Conservation (phyloP, 2,797 vertebrate genomes). For the Semaprochilodus insignis region DNA sequence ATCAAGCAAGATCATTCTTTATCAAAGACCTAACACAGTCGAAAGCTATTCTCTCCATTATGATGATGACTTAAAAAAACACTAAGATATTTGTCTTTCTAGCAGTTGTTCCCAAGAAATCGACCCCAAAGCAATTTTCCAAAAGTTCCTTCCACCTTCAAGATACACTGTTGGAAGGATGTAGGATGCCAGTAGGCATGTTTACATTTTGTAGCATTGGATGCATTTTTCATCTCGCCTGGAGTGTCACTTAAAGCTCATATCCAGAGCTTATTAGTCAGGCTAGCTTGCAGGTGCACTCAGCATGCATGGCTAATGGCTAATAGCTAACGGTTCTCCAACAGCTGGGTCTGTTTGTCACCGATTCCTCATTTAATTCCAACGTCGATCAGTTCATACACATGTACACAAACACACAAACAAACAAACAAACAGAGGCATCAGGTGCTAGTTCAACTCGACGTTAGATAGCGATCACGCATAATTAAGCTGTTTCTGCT, state of each 20-base stretch:
- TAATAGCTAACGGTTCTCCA: background rate
- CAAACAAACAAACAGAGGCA: background rate
- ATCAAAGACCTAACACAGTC: too few species aligned
- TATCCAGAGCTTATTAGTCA: background rate
- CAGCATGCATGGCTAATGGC: conserved; percentile 12
- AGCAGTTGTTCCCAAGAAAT: too few species aligned
- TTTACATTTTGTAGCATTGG: background rate
- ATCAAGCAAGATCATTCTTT: too few species aligned
- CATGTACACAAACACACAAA: background rate
- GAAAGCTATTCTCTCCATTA: too few species aligned
- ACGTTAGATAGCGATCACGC: conserved; percentile 2
- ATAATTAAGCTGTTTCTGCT: conserved; percentile 45
- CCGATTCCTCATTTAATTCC: conserved; percentile 10
- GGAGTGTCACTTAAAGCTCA: background rate
- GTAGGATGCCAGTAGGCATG: background rate
- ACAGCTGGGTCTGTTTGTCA: conserved; percentile 9
- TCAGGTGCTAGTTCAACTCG: background rate
- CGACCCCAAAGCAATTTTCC: background rate
- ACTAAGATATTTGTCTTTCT: too few species aligned
- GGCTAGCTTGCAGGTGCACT: background rate
- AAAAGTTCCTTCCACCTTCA: background rate
- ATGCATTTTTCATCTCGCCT: background rate
- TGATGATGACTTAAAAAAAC: too few species aligned
- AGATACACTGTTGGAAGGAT: background rate
- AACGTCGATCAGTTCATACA: background rate